These are phyloP conservation scores for Bufo gargarizans DNA, from an alignment of 2,113 vertebrate species.

Conservation along the genomic window DNA sequence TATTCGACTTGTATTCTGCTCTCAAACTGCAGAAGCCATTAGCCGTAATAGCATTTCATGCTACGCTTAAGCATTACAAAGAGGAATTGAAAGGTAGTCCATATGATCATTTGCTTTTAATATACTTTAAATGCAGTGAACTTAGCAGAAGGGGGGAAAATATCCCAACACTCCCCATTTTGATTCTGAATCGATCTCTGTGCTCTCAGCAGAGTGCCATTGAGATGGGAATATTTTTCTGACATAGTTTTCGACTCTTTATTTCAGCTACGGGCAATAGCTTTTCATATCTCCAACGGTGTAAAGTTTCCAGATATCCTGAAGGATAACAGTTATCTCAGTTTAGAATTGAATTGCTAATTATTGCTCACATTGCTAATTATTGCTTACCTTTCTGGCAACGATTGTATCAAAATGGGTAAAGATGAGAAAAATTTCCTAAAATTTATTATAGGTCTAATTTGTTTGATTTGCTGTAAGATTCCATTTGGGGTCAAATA, in stretches of 20 bases:
- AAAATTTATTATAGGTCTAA: too few relatives aligned
- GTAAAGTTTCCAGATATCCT: neutral
- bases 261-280: neutral
- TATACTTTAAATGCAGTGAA: conserved; percentile 47
- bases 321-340: neutral
- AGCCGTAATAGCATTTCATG: conserved; percentile 46
- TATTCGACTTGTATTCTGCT: conserved; percentile 31
- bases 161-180: conserved; percentile 9
- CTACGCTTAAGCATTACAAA: conserved; percentile 49
- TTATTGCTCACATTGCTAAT: neutral
- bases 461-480: too few relatives aligned
- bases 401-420: neutral
- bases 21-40: conserved; percentile 38
- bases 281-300: neutral
- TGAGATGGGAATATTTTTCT: neutral
- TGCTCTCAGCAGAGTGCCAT: neutral
- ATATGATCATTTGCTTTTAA: conserved; percentile 51
- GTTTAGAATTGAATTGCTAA: neutral
- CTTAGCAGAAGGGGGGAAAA: conserved; percentile 19
- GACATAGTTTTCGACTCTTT: neutral
- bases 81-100: conserved; percentile 45
- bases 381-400: neutral
- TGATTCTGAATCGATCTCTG: neutral
- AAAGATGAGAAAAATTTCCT: too few relatives aligned
- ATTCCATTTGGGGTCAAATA: too few relatives aligned